Percentiles rank a stretch among this genome's conserved stretches.
These are phyloP conservation scores for Heliangelus exortis DNA, from an alignment of 2,797 vertebrate species.

Conservation along the genomic window DNA sequence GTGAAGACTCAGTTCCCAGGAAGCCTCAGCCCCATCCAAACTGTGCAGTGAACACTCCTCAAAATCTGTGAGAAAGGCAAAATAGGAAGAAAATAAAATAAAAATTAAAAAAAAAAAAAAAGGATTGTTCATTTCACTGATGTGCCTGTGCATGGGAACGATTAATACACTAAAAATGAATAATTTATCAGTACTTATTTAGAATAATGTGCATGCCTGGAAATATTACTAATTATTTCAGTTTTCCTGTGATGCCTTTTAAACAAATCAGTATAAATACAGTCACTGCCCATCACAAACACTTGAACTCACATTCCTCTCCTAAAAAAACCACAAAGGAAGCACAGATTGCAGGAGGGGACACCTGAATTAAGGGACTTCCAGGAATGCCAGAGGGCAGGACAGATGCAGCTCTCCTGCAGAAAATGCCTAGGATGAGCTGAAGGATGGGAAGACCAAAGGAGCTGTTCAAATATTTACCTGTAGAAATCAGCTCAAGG, in stretches of 20 bases:
- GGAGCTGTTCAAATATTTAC: background rate
- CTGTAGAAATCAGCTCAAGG: background rate
- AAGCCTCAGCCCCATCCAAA: background rate
- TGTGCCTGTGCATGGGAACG: fast-evolving
- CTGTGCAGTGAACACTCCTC: background rate
- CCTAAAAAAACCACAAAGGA: background rate
- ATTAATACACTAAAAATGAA: background rate
- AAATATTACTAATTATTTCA: background rate
- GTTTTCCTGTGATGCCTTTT: background rate
- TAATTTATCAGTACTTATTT: background rate
- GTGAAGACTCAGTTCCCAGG: fast-evolving
- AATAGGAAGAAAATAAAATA: background rate
- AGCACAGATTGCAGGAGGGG: background rate
- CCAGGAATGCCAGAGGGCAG: background rate
- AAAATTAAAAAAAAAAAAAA: background rate
- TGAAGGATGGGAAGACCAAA: background rate
- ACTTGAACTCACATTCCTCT: background rate
- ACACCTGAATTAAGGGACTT: background rate
- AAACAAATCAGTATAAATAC: background rate
- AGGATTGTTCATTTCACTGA: background rate
- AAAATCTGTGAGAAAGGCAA: background rate
- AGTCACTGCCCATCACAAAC: background rate
- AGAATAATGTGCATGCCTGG: background rate
- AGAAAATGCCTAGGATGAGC: background rate
- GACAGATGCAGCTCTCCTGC: background rate